Percentiles rank a stretch among this genome's conserved stretches.
Evolutionary conservation across 1,140 invertebrate species (phyloP).

Genomic region (Drosophila oshimai): DNA sequence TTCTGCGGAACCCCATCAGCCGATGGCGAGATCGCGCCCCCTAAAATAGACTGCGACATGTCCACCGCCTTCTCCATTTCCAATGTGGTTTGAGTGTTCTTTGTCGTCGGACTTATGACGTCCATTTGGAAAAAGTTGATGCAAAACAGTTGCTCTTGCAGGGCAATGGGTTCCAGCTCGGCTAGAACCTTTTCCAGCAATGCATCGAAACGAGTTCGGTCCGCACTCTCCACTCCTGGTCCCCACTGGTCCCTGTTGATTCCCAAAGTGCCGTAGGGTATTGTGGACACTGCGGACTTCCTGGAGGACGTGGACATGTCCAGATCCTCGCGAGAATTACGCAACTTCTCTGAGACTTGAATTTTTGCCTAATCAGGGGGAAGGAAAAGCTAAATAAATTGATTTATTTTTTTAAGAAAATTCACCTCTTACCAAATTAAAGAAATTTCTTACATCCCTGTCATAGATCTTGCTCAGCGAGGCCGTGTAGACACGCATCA

Average conservation of each 20-base stretch:
- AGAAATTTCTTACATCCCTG: slow-evolving; percentile 90
- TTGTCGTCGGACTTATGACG: slow-evolving; percentile 83
- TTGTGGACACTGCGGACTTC: slow-evolving; percentile 63
- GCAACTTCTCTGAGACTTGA: slow-evolving; percentile 76
- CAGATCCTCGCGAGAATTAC: slow-evolving; percentile 74
- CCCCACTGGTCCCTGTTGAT: slow-evolving; percentile 80
- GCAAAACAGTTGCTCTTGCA: slow-evolving; percentile 98
- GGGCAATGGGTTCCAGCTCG: slow-evolving; percentile 95
- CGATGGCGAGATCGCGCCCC: slow-evolving; percentile 44
- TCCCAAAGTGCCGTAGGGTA: slow-evolving; percentile 78
- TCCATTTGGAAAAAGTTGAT: slow-evolving; percentile 96
- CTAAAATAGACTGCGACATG: slow-evolving; percentile 60
- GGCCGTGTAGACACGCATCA: slow-evolving; percentile 91
- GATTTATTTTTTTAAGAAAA: background rate
- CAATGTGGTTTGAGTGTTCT: slow-evolving; percentile 85
- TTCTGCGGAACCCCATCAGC: slow-evolving; percentile 83
- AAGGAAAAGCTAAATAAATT: background rate
- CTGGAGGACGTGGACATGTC: slow-evolving; percentile 71
- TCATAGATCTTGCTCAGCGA: slow-evolving; percentile 93
- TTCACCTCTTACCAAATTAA: slow-evolving; percentile 85
- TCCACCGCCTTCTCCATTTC: slow-evolving; percentile 78
- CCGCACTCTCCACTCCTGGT: slow-evolving; percentile 67
- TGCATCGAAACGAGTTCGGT: slow-evolving; percentile 82
- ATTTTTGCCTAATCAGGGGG: slow-evolving; percentile 83
- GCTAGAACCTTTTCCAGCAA: slow-evolving; percentile 86